Evolutionary conservation across 2,113 vertebrate species (phyloP).

Genomic region (Rhinichthys klamathensis): DNA sequence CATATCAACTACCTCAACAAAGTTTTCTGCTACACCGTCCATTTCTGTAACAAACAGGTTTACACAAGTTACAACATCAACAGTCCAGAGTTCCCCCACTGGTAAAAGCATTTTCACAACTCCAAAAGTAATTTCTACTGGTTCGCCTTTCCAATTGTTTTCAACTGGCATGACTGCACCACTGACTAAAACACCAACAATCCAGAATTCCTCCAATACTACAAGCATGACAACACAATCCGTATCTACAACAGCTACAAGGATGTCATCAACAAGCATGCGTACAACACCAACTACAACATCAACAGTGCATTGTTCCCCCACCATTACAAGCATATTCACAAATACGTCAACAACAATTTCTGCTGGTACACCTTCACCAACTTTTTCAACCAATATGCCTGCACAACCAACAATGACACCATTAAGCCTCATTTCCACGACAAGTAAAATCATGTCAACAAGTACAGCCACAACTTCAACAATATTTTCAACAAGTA

Average conservation of each 20-base stretch:
- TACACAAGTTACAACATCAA: background rate
- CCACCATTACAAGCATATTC: background rate
- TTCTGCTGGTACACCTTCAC: background rate
- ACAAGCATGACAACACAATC: background rate
- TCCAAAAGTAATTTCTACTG: background rate
- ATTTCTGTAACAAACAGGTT: background rate
- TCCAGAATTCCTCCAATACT: background rate
- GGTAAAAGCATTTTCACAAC: background rate
- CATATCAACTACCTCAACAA: background rate
- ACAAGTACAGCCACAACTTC: background rate
- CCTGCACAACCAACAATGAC: background rate
- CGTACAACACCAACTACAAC: no score
- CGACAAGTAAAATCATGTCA: background rate
- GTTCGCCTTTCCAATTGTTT: background rate
- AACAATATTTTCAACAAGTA: background rate
- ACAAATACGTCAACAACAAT: background rate
- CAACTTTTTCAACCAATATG: background rate
- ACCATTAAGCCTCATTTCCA: no score
- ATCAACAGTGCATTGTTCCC: background rate
- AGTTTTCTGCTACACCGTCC: background rate
- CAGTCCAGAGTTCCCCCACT: background rate
- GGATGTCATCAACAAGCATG: background rate
- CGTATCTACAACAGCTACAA: background rate
- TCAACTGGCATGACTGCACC: background rate
- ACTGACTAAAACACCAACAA: background rate